A percentile compares a stretch with the other conserved stretches of the same genome.
These are phyloP conservation scores for Pogonomyrmex barbatus DNA, from an alignment of 1,140 invertebrate species.

Conservation along the genomic window DNA sequence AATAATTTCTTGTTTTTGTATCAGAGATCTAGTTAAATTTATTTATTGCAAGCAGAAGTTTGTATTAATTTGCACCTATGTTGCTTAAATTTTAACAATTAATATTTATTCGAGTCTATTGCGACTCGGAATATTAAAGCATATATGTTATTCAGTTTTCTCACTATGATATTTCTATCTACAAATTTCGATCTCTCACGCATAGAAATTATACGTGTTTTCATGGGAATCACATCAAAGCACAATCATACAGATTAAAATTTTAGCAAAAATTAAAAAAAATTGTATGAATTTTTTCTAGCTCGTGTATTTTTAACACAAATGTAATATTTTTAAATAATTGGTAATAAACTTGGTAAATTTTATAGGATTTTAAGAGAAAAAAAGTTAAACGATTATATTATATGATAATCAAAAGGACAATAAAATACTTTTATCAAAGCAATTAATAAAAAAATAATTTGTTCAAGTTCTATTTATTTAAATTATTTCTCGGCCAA, in stretches of 20 bases:
- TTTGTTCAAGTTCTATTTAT: background rate
- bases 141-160: conserved; percentile 7
- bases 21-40: background rate
- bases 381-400: background rate
- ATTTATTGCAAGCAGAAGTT: background rate
- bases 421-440: background rate
- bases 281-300: background rate
- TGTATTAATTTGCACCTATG: background rate
- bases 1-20: background rate
- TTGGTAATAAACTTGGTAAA: background rate
- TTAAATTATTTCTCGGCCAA: background rate
- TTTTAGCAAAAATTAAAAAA: background rate
- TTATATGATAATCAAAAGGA: background rate
- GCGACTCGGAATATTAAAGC: background rate
- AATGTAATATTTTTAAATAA: background rate
- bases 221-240: background rate
- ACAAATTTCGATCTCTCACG: background rate
- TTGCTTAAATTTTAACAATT: conserved; percentile 7
- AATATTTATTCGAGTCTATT: conserved; percentile 11
- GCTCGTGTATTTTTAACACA: background rate
- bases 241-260: background rate
- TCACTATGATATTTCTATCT: background rate
- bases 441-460: background rate
- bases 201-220: background rate
- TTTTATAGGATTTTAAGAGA: background rate